Evolutionary conservation across 2,888 invertebrate species (phyloP), one percentile per base, ranked within the genome.

Genomic region (Digitonthophagus gazella): DNA sequence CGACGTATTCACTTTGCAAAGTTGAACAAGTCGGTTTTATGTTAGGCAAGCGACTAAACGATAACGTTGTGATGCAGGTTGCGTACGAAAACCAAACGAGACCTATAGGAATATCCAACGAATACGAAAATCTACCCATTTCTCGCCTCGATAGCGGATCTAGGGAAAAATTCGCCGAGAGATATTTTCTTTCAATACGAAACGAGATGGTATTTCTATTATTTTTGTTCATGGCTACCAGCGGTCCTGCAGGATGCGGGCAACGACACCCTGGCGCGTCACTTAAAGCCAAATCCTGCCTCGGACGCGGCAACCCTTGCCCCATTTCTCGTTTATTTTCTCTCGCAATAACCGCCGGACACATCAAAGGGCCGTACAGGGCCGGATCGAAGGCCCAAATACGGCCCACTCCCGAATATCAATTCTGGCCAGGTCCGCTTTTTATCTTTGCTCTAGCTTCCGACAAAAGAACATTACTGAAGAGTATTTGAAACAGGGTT

Each of bases 311-410:
- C 19, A 18, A 61, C 18, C 16, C 61, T 61, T 61, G 19, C 18
- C 61, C 61, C 61, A 20, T 61, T 61, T 61, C 61, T 19, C 61
- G 61, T 61, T 61, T 61, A 61, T 61, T 19, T 61, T 61, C 61
- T 16, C 61, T 61, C 18, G 18, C 61, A 61, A 61, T 61, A 61
- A 61, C 61, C 61, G 61, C n/a, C 19, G 61, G 61, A 61, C 61
- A 61, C 61, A 61, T 61, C 61, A 61, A 61, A 61, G 61, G 61
- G 61, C 18, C n/a, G 5, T 14, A 6, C 61, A 18, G 61, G 18
- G 61, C 18, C 61, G 19, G 61, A 61, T 61, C 61, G 61, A 19
- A 61, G 5, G 57, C 15, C 15, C 11, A 16, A 16, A 16, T 15
- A 14, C 57, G 57, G 57, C 57, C 57, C 57, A n/a, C 61, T n/a